phyloP scores from a whole-genome alignment of 2,113 vertebrate species.

The Pluvialis apricaria region DNA sequence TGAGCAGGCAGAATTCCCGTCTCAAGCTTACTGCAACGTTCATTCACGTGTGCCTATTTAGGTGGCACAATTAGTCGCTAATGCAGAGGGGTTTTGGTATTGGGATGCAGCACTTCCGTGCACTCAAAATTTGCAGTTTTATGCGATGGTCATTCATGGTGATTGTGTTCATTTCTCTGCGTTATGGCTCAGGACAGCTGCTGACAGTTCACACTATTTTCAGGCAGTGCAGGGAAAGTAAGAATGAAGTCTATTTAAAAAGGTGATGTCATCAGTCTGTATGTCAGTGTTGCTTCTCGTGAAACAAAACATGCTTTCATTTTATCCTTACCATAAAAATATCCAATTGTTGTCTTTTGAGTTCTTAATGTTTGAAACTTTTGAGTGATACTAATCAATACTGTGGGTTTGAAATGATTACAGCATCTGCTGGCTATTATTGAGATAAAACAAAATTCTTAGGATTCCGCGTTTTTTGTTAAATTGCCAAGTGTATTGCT shows the following conservation, averaged over 20 bases:
- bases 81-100: not conserved
- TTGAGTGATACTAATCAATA: not conserved
- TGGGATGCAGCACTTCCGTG: not conserved
- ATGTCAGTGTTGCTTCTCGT: not conserved
- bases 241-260: not conserved
- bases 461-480: not conserved
- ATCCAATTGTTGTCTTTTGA: not conserved
- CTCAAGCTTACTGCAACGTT: not conserved
- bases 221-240: not conserved
- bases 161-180: not conserved
- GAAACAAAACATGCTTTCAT: not conserved
- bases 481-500: not conserved
- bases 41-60: fast-evolving
- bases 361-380: not conserved
- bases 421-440: slow-evolving; percentile 20
- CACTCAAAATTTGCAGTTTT: not conserved
- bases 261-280: not conserved
- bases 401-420: not conserved
- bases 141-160: not conserved
- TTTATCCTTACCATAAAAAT: not conserved
- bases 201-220: not conserved
- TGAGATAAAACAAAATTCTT: slow-evolving; percentile 30
- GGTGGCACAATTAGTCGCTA: not conserved
- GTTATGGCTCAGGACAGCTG: not conserved
- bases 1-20: not conserved